Base-by-base conservation (phyloP, 2,888 invertebrate genomes). In the Rhabditoides inermis region DNA sequence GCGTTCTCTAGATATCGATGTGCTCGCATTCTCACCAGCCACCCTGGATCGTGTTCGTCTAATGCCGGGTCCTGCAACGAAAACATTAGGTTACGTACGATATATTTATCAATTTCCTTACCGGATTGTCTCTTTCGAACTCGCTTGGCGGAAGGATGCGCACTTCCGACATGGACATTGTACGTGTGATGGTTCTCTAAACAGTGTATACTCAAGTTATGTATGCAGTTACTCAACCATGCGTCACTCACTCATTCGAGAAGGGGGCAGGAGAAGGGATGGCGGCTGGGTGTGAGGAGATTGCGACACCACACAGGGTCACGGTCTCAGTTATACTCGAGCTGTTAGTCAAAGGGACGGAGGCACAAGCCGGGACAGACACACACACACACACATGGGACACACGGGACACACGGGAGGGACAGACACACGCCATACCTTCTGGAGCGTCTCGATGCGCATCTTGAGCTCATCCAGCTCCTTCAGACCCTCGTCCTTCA, bases 381-480 rank as follows among this genome's bases (percentile, higher is more conserved):
- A 44, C 30, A 48, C 44, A 53, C 44, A 49, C 49, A 37, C n/a
- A 41, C 40, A 46, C 26, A 46, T 35, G 53, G 51, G 56, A 44
- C 27, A 3, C 12, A 50, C 50, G 36, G 45, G 10, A 41, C 25
- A 51, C 32, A 23, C 26, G 49, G 42, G 44, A 6, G 25, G 42
- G 35, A 53, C 41, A 48, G n/a, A 49, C 47, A 51, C 40, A 25
- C n/a, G 39, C 71, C 72, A 60, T 54, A 75, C 74, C 59, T 66
- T 66, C 48, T 69, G 60, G 53, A 73, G 58, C 20, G 70, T 70
- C 40, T 70, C 74, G 48, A 75, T 63, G 50, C 53, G 64, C 70
- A 65, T 60, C 49, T 73, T 68, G 48, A 74, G 67, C 41, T 65
- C 61, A 45, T 74, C 74, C 45, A 74, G 51, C 44, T 74, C 72